Evolutionary conservation across 1,140 invertebrate genomes (phyloP).

Genomic region (Calycopis cecrops): DNA sequence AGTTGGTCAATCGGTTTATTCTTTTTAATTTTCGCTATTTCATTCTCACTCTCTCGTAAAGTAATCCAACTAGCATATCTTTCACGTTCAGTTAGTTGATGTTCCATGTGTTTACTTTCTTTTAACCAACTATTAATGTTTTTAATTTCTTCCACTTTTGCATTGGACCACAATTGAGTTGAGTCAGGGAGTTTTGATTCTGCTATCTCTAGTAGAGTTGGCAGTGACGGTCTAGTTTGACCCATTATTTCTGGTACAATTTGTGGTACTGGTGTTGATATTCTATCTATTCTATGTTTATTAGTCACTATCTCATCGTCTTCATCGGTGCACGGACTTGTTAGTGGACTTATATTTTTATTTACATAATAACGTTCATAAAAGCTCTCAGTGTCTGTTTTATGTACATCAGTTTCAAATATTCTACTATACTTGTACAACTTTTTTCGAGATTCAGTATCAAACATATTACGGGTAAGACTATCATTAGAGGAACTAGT

Average conservation of each 20-base stretch:
- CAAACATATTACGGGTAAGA: not conserved
- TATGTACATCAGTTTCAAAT: too few species aligned
- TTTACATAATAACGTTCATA: conserved; percentile 23
- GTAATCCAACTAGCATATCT: conserved; percentile 13
- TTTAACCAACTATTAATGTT: too few species aligned
- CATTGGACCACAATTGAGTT: too few species aligned
- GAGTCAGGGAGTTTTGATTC: conserved; percentile 38
- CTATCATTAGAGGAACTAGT: not conserved
- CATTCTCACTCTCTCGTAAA: not conserved
- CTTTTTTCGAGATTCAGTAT: too few species aligned
- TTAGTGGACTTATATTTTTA: conserved; percentile 30
- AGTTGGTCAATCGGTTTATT: not conserved
- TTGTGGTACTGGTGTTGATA: conserved; percentile 39
- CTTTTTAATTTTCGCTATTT: not conserved
- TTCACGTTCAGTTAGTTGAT: not conserved
- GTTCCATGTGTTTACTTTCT: too few species aligned
- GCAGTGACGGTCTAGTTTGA: conserved; percentile 38
- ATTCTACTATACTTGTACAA: too few species aligned
- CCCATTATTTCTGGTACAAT: conserved; percentile 46
- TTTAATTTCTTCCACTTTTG: not conserved
- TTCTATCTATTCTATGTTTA: conserved; percentile 20
- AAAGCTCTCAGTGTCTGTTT: too few species aligned
- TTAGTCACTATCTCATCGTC: conserved; percentile 27
- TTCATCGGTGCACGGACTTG: conserved; percentile 33
- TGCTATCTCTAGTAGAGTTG: conserved; percentile 51